Conservation (phyloP, 2,113 vertebrate species). For the Notechis scutatus region DNA sequence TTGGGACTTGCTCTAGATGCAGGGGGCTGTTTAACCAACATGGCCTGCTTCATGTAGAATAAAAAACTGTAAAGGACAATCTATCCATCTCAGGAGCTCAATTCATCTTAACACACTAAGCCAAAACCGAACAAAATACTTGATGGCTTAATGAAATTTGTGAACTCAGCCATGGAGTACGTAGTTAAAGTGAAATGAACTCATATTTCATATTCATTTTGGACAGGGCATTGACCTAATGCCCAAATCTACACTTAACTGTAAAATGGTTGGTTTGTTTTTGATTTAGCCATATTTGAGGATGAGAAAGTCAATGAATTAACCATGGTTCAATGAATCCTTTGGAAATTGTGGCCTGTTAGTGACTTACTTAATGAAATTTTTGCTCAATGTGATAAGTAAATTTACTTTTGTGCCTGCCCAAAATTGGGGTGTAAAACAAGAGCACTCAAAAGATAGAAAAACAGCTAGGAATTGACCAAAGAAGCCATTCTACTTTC, state of each 20-base stretch:
- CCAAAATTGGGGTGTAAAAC: background rate
- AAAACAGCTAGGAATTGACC: background rate
- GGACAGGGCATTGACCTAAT: background rate
- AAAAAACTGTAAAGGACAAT: background rate
- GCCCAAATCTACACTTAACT: background rate
- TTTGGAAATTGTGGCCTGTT: background rate
- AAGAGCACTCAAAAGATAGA: background rate
- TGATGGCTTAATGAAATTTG: background rate
- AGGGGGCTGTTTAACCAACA: background rate
- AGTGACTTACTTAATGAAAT: background rate
- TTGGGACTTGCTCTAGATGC: background rate
- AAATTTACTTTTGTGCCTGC: background rate
- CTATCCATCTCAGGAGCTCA: background rate
- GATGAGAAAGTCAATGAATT: background rate
- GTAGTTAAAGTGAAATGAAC: background rate
- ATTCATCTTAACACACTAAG: background rate
- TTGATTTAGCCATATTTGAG: background rate
- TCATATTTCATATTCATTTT: background rate
- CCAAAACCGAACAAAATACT: background rate
- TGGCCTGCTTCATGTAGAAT: background rate
- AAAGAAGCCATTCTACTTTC: background rate
- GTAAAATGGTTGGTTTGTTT: background rate
- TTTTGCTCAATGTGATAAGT: background rate
- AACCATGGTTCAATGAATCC: background rate
- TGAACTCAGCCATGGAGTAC: background rate